Evolutionary conservation across 2,113 vertebrate species (phyloP).

Genomic region (Hyaena hyaena): DNA sequence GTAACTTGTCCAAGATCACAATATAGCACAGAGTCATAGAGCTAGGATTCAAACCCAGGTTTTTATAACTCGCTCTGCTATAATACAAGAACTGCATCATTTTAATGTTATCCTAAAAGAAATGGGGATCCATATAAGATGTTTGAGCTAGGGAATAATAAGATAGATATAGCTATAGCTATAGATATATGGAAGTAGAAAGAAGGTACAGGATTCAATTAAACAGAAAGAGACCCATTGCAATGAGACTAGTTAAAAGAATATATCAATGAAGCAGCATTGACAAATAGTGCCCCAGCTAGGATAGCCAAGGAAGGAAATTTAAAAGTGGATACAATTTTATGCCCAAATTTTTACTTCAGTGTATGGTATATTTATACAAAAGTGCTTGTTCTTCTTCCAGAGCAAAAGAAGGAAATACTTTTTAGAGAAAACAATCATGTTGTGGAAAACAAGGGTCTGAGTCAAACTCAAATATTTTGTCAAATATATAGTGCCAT

Average conservation of each 20-base stretch:
- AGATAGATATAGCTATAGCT: too few relatives aligned
- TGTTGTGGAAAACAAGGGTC: slow-evolving; percentile 36
- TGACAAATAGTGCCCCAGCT: background rate
- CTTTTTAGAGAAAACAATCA: background rate
- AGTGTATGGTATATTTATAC: background rate
- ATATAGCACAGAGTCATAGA: background rate
- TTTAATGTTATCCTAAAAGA: background rate
- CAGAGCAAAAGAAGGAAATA: background rate
- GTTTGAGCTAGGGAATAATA: background rate
- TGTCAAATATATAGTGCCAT: slow-evolving; percentile 37
- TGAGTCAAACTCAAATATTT: slow-evolving; percentile 42
- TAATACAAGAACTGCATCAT: background rate
- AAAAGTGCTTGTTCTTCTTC: background rate
- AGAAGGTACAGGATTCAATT: background rate
- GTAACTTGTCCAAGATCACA: background rate
- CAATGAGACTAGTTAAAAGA: background rate
- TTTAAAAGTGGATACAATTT: background rate
- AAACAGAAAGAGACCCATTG: background rate
- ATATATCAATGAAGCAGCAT: background rate
- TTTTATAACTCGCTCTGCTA: background rate
- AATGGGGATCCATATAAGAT: background rate
- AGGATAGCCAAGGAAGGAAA: background rate
- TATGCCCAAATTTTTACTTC: background rate
- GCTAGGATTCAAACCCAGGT: background rate
- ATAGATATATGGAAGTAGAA: background rate